phyloP scores from a whole-genome alignment of 2,797 vertebrate genomes.

The Miichthys miiuy region DNA sequence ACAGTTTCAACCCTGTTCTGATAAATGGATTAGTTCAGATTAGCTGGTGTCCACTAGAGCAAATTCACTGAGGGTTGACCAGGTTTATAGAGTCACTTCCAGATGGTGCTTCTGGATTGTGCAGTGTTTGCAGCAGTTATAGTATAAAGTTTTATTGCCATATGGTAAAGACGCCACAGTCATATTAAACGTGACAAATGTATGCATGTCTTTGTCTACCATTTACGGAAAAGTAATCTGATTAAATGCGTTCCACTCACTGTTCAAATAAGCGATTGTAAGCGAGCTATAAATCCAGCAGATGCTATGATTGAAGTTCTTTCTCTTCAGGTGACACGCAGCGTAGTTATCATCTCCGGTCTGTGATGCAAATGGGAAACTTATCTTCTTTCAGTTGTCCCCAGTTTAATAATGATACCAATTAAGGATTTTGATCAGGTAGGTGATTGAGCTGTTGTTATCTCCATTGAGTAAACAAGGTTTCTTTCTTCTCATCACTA shows the following conservation, averaged over 20 bases:
- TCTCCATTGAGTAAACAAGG: constrained; percentile 81
- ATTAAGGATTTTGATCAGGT: constrained; percentile 81
- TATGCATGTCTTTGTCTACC: background rate
- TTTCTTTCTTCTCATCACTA: constrained; percentile 72
- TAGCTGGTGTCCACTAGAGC: constrained; percentile 48
- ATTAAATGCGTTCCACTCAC: constrained; percentile 41
- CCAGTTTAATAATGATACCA: constrained; percentile 79
- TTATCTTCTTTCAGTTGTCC: constrained; percentile 74
- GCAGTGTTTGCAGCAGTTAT: background rate
- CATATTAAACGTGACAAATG: background rate
- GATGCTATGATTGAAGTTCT: constrained; percentile 43
- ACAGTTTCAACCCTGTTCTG: constrained; percentile 43
- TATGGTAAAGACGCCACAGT: constrained; percentile 7
- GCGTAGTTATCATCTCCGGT: constrained; percentile 61
- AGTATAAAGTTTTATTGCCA: constrained; percentile 17
- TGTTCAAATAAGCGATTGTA: background rate
- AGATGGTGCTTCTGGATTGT: constrained; percentile 21
- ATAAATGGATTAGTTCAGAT: constrained; percentile 68
- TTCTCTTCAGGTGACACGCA: constrained; percentile 51
- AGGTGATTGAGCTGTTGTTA: constrained; percentile 83
- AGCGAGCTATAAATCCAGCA: constrained; percentile 38
- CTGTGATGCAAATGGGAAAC: constrained; percentile 72
- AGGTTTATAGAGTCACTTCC: constrained; percentile 14
- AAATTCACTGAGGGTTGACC: constrained; percentile 9
- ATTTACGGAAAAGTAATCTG: constrained; percentile 11